These are phyloP conservation scores for Calameuta pallipes DNA, from an alignment of 2,888 invertebrate genomes.

Conservation along the genomic window DNA sequence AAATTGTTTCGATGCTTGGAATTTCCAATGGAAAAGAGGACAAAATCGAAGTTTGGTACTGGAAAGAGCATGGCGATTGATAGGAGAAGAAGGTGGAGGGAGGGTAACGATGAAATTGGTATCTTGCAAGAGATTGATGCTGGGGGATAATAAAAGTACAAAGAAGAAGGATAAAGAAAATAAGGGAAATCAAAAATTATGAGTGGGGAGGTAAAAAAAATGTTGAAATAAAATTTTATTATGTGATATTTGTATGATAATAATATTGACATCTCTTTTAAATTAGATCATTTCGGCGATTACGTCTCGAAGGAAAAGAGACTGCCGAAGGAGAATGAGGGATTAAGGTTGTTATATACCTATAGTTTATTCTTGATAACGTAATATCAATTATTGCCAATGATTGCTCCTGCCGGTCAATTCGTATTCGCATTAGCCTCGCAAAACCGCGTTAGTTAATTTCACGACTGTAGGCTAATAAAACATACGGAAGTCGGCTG, in stretches of 20 bases:
- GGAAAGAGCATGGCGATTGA: neutral
- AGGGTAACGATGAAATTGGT: neutral
- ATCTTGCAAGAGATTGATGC: neutral
- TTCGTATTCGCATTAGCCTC: neutral
- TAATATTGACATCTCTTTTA: neutral
- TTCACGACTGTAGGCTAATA: neutral
- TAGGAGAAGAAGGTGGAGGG: neutral
- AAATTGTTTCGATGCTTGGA: neutral
- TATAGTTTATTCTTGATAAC: neutral
- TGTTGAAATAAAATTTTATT: neutral
- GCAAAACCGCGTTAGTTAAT: neutral
- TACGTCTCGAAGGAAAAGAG: neutral
- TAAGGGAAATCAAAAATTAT: neutral
- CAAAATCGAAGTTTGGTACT: neutral
- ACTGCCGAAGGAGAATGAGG: neutral
- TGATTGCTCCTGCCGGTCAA: neutral
- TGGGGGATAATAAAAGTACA: too few species aligned
- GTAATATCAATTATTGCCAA: neutral
- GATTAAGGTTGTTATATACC: neutral
- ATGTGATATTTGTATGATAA: neutral
- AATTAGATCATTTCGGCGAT: neutral
- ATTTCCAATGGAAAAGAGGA: neutral
- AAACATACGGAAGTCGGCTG: neutral
- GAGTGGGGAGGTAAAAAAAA: neutral
- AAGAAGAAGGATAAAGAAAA: conserved; percentile 6